phyloP scores from a whole-genome alignment of 2,113 vertebrate genomes.

The Nipponia nippon region DNA sequence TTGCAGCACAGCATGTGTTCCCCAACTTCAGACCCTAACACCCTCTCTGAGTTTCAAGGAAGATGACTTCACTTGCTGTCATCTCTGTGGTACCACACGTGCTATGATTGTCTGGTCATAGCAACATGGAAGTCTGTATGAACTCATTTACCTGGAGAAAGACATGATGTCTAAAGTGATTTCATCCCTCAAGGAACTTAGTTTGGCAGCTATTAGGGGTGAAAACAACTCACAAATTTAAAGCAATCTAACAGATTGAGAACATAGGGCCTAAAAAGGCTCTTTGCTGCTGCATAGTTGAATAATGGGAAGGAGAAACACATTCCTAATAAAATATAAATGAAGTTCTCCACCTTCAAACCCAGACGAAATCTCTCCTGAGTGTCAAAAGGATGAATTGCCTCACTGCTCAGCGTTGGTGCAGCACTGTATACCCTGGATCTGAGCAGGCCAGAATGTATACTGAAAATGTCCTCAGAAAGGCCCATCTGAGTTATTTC shows the following conservation, averaged over 20 bases:
- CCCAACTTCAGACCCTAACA: neutral
- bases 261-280: neutral
- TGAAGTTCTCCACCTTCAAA: slow-evolving; percentile 4
- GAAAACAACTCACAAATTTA: neutral
- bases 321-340: neutral
- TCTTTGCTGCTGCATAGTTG: neutral
- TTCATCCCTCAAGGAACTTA: neutral
- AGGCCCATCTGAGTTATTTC: neutral
- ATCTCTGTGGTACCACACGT: neutral
- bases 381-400: neutral
- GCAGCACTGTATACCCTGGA: neutral
- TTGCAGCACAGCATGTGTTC: neutral
- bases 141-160: neutral
- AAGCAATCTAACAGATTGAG: neutral
- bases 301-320: neutral
- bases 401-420: neutral
- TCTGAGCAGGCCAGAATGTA: neutral
- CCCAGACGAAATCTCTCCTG: neutral
- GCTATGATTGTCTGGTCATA: neutral
- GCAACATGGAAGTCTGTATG: neutral
- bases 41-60: neutral
- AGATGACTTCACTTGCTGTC: neutral
- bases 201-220: neutral
- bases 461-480: neutral
- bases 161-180: neutral